Evolutionary conservation across 1,140 invertebrate genomes (phyloP), one percentile per base, ranked within the genome.

Genomic region (Aphidius gifuensis): DNA sequence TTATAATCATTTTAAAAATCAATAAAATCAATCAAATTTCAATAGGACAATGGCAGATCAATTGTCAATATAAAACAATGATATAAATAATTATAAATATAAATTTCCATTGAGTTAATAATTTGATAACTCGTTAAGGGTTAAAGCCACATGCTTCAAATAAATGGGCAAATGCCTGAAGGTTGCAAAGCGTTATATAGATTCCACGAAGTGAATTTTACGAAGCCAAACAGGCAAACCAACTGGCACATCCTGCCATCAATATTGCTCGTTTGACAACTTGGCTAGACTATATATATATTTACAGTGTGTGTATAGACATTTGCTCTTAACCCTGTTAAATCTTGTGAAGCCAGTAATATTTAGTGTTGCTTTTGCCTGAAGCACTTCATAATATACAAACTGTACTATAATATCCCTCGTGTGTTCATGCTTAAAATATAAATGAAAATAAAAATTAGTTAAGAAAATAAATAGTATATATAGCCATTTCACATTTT

Each of bases 311-410:
- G 23, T 32, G 4, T 32, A 32, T 32, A 32, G 4, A 32, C 2
- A 32, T 32, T 32, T 32, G 40, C 65, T 68, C 70, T 72, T 72
- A 71, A 75, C 73, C 73, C 73, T 75, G 74, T 72, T 70, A 76
- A 69, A 69, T 73, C 68, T 66, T 74, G 68, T 38, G 38, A 53
- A 32, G 53, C 53, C 67, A 68, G 64, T 74, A 78, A 78, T 78
- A 80, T 80, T 80, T 78, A 80, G 78, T 74, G 71, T 73, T 74
- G 70, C 69, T 3, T 32, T 77, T 65, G 76, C 77, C 76, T 71
- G 71, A 66, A 74, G 77, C 77, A 69, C 23, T 54, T 65, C 59
- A 62, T 50, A 59, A 61, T 61, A 48, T 61, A 48, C 45, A 64
- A 54, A 54, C 64, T 64, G 63, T 21, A 21, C 40, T 43, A 53